Evolutionary conservation across 2,113 vertebrate species (phyloP).

Genomic region (Proteles cristata): DNA sequence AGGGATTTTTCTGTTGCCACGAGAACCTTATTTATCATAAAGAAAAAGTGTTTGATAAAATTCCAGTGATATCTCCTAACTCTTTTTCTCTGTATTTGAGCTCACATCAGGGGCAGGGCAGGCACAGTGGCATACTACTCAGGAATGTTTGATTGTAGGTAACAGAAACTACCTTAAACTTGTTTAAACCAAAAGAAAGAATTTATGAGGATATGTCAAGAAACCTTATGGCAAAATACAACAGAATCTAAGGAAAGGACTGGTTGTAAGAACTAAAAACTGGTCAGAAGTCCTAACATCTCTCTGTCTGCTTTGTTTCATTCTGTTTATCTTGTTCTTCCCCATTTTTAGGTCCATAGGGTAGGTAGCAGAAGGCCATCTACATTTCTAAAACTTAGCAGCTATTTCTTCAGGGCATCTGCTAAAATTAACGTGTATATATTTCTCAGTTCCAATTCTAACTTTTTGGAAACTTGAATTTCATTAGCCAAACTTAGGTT

Average conservation of each 20-base stretch:
- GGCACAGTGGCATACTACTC: not conserved
- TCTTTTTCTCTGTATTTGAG: not conserved
- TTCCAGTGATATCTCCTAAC: not conserved
- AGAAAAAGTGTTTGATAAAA: conserved; percentile 3
- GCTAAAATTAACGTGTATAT: not conserved
- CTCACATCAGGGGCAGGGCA: not conserved
- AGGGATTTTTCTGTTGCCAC: conserved; percentile 56
- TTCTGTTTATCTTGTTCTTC: not conserved
- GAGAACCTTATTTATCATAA: conserved; percentile 43
- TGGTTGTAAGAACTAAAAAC: not conserved
- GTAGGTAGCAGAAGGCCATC: not conserved
- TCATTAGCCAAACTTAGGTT: not conserved
- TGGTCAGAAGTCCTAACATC: not conserved
- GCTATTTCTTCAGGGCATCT: not conserved
- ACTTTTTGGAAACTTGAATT: not conserved
- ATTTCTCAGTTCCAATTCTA: not conserved
- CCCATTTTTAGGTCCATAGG: not conserved
- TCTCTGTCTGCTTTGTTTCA: not conserved
- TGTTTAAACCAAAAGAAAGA: not conserved
- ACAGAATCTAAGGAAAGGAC: not conserved
- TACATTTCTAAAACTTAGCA: not conserved
- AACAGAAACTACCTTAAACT: not conserved
- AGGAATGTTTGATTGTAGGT: not conserved
- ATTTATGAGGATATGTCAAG: not conserved
- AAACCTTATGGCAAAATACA: not conserved